Percentiles rank a stretch among this genome's conserved stretches.
Conservation (phyloP, 2,888 invertebrate species). For the Adela reaumurella region DNA sequence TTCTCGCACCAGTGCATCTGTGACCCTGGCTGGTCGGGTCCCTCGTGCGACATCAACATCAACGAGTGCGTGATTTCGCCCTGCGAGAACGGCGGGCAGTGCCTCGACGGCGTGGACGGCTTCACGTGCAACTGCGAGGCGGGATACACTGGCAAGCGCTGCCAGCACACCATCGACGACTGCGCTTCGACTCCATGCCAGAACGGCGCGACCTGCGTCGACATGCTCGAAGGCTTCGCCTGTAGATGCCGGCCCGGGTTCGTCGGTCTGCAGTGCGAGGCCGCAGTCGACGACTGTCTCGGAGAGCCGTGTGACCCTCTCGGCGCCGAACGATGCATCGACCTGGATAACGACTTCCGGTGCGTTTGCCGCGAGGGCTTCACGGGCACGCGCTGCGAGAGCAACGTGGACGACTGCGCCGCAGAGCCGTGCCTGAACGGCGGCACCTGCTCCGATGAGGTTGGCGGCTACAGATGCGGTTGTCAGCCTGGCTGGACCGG, state of each 20-base stretch:
- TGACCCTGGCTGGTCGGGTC: slow-evolving; percentile 87
- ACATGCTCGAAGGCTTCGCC: slow-evolving; percentile 83
- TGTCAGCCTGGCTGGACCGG: slow-evolving; percentile 88
- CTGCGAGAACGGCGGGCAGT: slow-evolving; percentile 90
- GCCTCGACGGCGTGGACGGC: slow-evolving; percentile 81
- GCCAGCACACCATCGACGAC: slow-evolving; percentile 91
- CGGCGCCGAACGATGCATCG: slow-evolving; percentile 87
- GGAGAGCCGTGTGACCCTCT: slow-evolving; percentile 87
- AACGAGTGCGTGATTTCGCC: slow-evolving; percentile 88
- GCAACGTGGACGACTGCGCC: slow-evolving; percentile 83
- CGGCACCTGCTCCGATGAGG: slow-evolving; percentile 83
- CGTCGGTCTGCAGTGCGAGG: slow-evolving; percentile 90
- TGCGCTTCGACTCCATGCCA: slow-evolving; percentile 88
- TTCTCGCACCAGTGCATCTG: slow-evolving; percentile 87
- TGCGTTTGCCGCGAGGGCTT: slow-evolving; percentile 91
- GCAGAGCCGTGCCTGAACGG: slow-evolving; percentile 84
- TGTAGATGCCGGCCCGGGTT: slow-evolving; percentile 94
- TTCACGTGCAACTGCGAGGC: slow-evolving; percentile 87
- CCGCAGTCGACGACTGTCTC: slow-evolving; percentile 87
- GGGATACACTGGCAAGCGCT: slow-evolving; percentile 91
- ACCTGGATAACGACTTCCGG: slow-evolving; percentile 80
- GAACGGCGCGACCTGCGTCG: slow-evolving; percentile 85
- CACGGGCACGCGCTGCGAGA: slow-evolving; percentile 78
- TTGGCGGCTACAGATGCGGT: slow-evolving; percentile 77
- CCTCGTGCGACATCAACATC: slow-evolving; percentile 83